Evolutionary conservation across 1,140 invertebrate genomes (phyloP).

Genomic region (Stenopsyche tienmushanensis): DNA sequence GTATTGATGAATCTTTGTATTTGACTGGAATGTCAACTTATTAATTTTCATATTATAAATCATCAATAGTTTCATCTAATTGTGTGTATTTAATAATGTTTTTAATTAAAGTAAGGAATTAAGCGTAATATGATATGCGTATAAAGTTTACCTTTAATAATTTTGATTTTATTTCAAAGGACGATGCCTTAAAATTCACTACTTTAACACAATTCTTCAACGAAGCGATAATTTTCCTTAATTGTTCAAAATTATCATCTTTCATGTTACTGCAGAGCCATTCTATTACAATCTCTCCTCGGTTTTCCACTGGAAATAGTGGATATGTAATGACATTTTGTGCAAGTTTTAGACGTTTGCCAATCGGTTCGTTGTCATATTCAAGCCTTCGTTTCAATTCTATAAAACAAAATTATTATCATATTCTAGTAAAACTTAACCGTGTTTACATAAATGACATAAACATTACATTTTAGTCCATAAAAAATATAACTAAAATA

Average conservation of each 20-base stretch:
- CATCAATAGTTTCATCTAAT: too few relatives aligned
- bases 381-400: constrained; percentile 35
- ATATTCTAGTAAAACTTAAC: neutral
- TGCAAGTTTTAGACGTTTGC: constrained; percentile 32
- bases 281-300: constrained; percentile 29
- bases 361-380: constrained; percentile 21
- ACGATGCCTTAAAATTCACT: constrained; percentile 33
- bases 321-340: constrained; percentile 32
- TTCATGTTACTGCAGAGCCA: constrained; percentile 26
- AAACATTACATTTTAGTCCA: neutral
- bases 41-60: too few relatives aligned
- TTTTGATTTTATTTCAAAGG: constrained; percentile 2
- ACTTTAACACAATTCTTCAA: constrained; percentile 23
- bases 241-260: neutral
- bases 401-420: constrained; percentile 17
- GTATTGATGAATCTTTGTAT: too few relatives aligned
- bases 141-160: constrained; percentile 28
- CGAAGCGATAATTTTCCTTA: neutral
- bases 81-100: too few relatives aligned
- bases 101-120: too few relatives aligned
- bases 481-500: too few relatives aligned
- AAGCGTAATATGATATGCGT: too few relatives aligned
- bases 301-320: constrained; percentile 28
- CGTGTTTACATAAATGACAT: neutral
- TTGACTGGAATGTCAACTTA: too few relatives aligned